Evolutionary conservation across 1,140 invertebrate species (phyloP).

Genomic region (Druon quercuslanigerum): DNA sequence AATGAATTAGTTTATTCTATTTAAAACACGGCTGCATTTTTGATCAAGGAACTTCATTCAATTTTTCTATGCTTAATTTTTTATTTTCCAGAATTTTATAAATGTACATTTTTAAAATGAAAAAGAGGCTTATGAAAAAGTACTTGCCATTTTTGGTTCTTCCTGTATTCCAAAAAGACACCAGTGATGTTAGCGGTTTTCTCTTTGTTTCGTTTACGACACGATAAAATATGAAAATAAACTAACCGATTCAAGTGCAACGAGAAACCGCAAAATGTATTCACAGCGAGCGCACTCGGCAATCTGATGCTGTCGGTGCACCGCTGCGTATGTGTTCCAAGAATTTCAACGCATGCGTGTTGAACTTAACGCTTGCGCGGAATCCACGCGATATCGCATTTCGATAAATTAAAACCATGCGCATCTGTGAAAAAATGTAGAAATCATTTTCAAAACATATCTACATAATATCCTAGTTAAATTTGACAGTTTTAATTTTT

Average conservation of each 20-base stretch:
- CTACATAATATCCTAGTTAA: no score
- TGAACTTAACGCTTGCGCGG: slow-evolving; percentile 14
- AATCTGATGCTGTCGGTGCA: slow-evolving; percentile 10
- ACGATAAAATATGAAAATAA: neutral
- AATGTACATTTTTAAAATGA: neutral
- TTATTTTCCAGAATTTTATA: neutral
- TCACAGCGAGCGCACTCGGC: slow-evolving; percentile 15
- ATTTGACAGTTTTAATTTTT: no score
- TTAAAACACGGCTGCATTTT: no score
- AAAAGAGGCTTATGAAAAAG: neutral
- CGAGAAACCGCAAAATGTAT: slow-evolving; percentile 27
- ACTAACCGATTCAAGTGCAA: neutral
- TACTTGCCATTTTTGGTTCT: slow-evolving; percentile 8
- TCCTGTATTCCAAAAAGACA: neutral
- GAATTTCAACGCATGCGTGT: slow-evolving; percentile 12
- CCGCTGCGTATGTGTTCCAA: slow-evolving; percentile 4
- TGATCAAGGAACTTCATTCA: no score
- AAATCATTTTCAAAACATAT: no score
- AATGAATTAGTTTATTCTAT: no score
- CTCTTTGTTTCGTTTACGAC: neutral
- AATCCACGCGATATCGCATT: neutral
- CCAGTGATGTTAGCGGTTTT: neutral
- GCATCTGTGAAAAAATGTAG: neutral
- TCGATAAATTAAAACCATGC: neutral
- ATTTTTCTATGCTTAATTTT: no score